These are phyloP conservation scores for Rhinoderma darwinii DNA, from an alignment of 2,113 vertebrate species.

Conservation along the genomic window DNA sequence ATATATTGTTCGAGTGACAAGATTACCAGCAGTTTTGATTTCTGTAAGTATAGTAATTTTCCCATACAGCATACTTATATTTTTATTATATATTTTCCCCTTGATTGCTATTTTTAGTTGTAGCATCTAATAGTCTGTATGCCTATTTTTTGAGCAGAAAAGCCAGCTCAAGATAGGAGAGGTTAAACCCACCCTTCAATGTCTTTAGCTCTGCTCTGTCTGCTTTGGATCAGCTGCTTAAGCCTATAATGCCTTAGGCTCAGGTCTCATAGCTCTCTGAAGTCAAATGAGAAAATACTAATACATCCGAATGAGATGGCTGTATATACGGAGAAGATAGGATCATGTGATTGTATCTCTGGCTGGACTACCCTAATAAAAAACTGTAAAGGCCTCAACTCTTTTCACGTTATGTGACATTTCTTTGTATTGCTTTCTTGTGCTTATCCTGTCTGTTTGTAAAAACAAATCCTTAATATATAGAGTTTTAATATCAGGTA, in stretches of 20 bases:
- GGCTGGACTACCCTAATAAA: not conserved
- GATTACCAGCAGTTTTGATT: not conserved
- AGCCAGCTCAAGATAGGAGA: not conserved
- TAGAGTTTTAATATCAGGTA: not conserved
- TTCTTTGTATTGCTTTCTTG: not conserved
- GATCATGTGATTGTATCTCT: slow-evolving; percentile 40
- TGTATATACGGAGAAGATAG: slow-evolving; percentile 32
- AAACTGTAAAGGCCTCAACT: not conserved
- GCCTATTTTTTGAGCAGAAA: not conserved
- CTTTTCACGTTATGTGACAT: not conserved
- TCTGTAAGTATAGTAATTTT: slow-evolving; percentile 1
- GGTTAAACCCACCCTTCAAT: slow-evolving; percentile 21
- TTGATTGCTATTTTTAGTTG: slow-evolving; percentile 11
- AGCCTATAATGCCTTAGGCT: slow-evolving; percentile 48
- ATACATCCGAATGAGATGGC: accelerated
- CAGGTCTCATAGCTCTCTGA: not conserved
- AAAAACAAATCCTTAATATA: not conserved
- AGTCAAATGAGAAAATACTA: slow-evolving; percentile 45
- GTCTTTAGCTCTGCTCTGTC: not conserved
- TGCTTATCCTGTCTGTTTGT: not conserved
- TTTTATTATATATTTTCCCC: not conserved
- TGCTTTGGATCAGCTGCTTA: not conserved
- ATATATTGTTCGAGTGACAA: not conserved
- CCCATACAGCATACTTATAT: not conserved
- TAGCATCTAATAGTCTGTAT: not conserved